Base-by-base conservation (phyloP, 2,113 vertebrate genomes). In the Podocnemis expansa region DNA sequence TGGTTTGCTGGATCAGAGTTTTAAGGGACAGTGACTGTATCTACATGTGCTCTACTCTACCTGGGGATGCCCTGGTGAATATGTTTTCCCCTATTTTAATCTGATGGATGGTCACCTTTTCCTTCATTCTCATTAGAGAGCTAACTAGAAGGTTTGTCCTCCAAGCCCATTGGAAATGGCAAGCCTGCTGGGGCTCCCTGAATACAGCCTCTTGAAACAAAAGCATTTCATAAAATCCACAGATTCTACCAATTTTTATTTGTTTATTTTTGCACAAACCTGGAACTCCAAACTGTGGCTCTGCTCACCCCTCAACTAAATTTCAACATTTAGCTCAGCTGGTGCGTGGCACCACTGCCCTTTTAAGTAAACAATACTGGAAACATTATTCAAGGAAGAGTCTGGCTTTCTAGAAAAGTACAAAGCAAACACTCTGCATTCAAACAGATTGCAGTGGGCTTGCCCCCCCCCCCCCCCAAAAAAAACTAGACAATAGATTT, bases 131-230 rank as follows among this genome's bases (percentile, higher is more conserved):
- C 58, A 27, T 0, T 0, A 38, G 24, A 75, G 41, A 10, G 31
- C 21, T n/a, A 58, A 2, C 0, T 0, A 0, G 41, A 70, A 73
- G 43, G 38, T 84, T 78, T 1, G 0, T 0, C 22, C 22, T 88
- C 88, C 41, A 75, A 75, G 41, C 45, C 4, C 43, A 21, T 12
- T 43, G 79, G 76, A n/a, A 4, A 2, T 52, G 45, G 22, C 43
- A 56, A 80, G 45, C 38, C 43, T 41, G 34, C 6, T 52, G 31
- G 8, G 34, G 34, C 31, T 67, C 16, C 31, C 34, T 67, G 2
- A 2, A 67, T 34, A 34, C 60, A 34, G 60, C 14, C 60, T 7
- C 31, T 34, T 63, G 13, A 10, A 2, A 31, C 31, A 60, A 60
- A 67, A n/a, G 3, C 60, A 67, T 67, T 60, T 47, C 14, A 47